Conservation (phyloP, 2,888 invertebrate species). For the Lepeophtheirus nordmannii region DNA sequence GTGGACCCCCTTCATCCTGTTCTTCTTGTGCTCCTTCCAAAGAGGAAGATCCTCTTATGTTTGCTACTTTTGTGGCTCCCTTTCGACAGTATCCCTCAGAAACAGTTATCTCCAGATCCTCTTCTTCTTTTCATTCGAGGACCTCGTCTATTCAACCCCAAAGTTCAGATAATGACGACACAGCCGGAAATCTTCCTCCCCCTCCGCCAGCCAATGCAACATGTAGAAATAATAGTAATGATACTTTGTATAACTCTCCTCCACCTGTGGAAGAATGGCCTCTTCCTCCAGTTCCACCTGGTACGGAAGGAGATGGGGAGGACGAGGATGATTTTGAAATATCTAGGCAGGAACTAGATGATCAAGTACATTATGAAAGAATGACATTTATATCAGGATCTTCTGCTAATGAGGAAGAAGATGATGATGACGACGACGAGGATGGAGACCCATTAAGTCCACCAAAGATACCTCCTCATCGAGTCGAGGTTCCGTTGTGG, state of each 20-base stretch:
- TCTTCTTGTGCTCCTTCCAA: too few species aligned
- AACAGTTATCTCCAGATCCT: slow-evolving; percentile 11
- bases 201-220: not conserved
- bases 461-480: too few species aligned
- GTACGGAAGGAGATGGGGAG: too few species aligned
- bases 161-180: slow-evolving; percentile 11
- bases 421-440: slow-evolving; percentile 10
- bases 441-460: not conserved
- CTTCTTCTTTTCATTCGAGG: slow-evolving; percentile 10
- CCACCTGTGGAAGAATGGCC: slow-evolving; percentile 14
- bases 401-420: slow-evolving; percentile 11
- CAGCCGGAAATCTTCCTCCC: too few species aligned
- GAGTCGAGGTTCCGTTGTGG: too few species aligned
- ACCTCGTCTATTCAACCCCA: not conserved
- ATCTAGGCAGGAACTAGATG: slow-evolving; percentile 16
- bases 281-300: slow-evolving; percentile 14
- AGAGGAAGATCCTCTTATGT: slow-evolving; percentile 15
- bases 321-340: slow-evolving; percentile 15
- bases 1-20: not conserved
- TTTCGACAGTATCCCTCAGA: slow-evolving; percentile 18
- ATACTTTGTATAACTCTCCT: not conserved
- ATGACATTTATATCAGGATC: slow-evolving; percentile 17
- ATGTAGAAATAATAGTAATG: not conserved
- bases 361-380: slow-evolving; percentile 9
- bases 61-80: slow-evolving; percentile 21